Percentiles rank a stretch among this genome's conserved stretches.
Conservation (phyloP, 2,888 invertebrate species). For the Allolobophora icterica region DNA sequence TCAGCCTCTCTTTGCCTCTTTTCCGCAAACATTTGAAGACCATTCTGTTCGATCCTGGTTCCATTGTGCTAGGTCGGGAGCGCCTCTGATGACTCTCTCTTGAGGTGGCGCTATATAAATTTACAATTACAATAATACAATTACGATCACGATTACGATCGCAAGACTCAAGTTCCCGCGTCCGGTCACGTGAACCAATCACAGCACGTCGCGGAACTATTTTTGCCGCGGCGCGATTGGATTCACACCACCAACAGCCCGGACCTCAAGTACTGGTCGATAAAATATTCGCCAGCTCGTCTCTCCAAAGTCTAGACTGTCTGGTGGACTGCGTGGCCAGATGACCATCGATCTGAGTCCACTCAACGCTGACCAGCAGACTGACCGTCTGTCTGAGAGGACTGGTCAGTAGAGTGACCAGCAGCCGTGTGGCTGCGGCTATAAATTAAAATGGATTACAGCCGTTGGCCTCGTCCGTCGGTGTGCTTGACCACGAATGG, state of each 20-base stretch:
- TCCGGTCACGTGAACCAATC: no score
- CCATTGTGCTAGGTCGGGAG: no score
- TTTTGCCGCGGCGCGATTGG: not conserved
- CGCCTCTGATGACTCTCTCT: no score
- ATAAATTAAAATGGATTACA: slow-evolving; percentile 17
- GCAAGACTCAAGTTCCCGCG: no score
- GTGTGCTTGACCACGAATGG: not conserved
- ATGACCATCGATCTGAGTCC: not conserved
- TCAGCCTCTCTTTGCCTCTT: no score
- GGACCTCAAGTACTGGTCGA: not conserved
- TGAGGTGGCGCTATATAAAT: no score
- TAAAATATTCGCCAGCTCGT: not conserved
- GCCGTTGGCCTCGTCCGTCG: not conserved
- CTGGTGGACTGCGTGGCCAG: not conserved
- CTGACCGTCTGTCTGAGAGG: not conserved
- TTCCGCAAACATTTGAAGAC: no score
- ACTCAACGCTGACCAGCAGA: slow-evolving; percentile 1
- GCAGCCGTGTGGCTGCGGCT: not conserved
- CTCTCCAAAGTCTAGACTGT: not conserved
- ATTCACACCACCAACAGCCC: not conserved
- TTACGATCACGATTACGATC: no score
- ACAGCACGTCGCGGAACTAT: not conserved
- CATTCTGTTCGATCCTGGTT: no score
- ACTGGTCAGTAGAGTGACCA: not conserved
- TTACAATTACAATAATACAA: no score